phyloP scores from a whole-genome alignment of 2,888 invertebrate species.

The Pristionchus japonicus region DNA sequence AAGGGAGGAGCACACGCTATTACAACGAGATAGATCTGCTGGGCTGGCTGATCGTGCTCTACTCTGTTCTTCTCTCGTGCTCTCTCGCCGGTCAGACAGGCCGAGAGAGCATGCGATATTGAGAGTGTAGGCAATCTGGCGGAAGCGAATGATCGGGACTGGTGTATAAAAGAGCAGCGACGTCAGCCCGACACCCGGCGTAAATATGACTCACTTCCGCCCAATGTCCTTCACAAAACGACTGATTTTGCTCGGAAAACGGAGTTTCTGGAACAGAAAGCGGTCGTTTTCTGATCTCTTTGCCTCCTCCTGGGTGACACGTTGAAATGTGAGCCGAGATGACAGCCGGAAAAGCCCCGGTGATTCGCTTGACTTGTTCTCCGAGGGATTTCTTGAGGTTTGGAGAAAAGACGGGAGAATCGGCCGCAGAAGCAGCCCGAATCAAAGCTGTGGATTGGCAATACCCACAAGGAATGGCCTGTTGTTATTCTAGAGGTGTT shows the following conservation, averaged over 20 bases:
- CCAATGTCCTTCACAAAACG: background rate
- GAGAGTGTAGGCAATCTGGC: background rate
- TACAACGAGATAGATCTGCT: too few relatives aligned
- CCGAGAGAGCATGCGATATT: background rate
- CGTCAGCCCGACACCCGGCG: background rate
- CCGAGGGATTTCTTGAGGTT: background rate
- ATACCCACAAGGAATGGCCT: background rate
- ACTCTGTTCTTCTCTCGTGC: too few relatives aligned
- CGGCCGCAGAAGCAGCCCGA: too few relatives aligned
- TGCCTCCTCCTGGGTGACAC: background rate
- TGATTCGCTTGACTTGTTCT: background rate
- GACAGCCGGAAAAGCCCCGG: conserved; percentile 18
- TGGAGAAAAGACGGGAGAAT: background rate
- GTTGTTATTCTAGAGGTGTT: background rate
- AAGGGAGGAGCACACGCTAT: background rate
- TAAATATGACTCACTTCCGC: background rate
- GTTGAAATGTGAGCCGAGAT: background rate
- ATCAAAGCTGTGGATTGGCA: background rate
- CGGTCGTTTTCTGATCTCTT: background rate
- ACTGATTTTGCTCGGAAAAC: background rate
- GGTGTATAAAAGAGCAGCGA: background rate
- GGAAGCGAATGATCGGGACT: background rate
- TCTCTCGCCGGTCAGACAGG: background rate
- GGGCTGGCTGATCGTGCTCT: too few relatives aligned
- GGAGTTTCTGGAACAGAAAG: background rate